Conservation (phyloP, 2,113 vertebrate genomes). For the Telmatochromis sp. region DNA sequence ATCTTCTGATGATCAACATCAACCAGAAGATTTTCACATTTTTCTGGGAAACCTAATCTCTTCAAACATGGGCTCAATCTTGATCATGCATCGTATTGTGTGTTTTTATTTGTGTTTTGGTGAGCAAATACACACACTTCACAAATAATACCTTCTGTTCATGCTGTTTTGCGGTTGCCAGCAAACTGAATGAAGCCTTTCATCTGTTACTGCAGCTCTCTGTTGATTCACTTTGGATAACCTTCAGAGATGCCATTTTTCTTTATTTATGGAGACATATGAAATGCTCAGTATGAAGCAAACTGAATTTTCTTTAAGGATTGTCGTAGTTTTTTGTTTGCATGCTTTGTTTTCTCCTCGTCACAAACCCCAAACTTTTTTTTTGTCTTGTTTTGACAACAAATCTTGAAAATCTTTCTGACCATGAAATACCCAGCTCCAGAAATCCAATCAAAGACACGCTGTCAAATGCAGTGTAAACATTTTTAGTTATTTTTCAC, state of each 20-base stretch:
- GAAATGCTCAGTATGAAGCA: neutral
- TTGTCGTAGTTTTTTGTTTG: neutral
- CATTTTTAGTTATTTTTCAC: neutral
- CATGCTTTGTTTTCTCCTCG: neutral
- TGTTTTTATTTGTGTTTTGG: neutral
- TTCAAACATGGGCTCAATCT: neutral
- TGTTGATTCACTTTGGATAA: neutral
- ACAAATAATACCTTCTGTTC: neutral
- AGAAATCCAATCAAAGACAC: constrained; percentile 49
- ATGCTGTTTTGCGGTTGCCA: neutral
- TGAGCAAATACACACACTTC: neutral
- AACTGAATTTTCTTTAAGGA: neutral
- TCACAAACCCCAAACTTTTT: neutral
- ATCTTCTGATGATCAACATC: neutral
- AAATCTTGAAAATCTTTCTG: neutral
- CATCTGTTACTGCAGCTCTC: neutral
- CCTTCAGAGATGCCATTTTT: constrained; percentile 8
- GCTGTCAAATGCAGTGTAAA: constrained; percentile 22
- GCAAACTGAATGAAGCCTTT: neutral
- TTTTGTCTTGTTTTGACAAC: neutral
- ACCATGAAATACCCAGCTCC: constrained; percentile 54
- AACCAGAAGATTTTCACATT: neutral
- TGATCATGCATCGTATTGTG: neutral
- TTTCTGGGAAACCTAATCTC: constrained; percentile 7
- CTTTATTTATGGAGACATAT: neutral